Conservation (phyloP, 2,888 invertebrate genomes). For the Drosophila ustulata region DNA sequence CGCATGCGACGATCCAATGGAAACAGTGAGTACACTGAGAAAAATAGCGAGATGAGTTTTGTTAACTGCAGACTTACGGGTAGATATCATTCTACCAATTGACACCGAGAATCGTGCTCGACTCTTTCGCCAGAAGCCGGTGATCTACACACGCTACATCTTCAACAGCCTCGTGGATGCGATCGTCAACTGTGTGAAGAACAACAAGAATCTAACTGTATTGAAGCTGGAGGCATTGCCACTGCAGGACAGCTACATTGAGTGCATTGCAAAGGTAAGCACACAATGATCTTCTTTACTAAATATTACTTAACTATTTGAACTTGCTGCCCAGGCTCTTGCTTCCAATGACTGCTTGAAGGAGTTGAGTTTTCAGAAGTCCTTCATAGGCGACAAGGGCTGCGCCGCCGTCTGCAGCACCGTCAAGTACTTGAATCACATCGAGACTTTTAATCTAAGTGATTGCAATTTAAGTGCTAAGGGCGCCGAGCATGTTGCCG, state of each 20-base stretch:
- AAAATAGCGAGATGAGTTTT: no score
- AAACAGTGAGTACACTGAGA: conserved; percentile 63
- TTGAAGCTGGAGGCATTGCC: conserved; percentile 91
- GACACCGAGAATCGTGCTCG: conserved; percentile 88
- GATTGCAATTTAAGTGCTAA: conserved; percentile 88
- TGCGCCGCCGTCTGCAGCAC: conserved; percentile 90
- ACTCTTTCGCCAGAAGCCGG: conserved; percentile 88
- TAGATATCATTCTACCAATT: conserved; percentile 81
- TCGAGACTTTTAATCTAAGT: conserved; percentile 89
- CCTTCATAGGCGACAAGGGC: conserved; percentile 90
- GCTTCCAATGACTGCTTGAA: conserved; percentile 88
- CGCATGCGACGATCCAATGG: conserved; percentile 86
- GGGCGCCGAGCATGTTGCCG: conserved; percentile 89
- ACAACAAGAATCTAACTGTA: conserved; percentile 87
- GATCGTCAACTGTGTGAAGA: conserved; percentile 87
- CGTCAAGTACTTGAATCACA: conserved; percentile 88
- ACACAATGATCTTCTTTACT: no score
- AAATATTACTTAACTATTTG: neutral
- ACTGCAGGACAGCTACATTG: conserved; percentile 88
- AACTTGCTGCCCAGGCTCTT: conserved; percentile 85
- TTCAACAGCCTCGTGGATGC: conserved; percentile 89
- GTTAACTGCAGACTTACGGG: no score
- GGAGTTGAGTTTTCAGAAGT: conserved; percentile 89
- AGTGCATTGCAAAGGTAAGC: conserved; percentile 86
- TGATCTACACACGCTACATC: conserved; percentile 90